Conservation (phyloP, 1,140 invertebrate species). For the Orchestia grillus region DNA sequence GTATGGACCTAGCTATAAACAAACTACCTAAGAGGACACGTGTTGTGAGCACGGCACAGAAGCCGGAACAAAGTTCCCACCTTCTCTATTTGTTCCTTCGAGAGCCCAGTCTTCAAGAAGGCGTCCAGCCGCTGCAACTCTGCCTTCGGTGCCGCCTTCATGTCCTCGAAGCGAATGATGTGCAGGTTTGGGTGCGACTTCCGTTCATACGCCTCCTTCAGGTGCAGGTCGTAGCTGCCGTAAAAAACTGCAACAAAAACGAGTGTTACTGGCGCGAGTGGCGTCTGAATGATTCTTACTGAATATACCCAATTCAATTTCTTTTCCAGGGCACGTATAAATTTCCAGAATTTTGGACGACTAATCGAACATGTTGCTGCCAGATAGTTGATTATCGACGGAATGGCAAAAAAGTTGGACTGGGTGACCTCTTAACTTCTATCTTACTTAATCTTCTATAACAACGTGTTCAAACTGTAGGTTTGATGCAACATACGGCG, state of each 20-base stretch:
- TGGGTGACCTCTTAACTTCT: too few species aligned
- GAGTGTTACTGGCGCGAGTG: not conserved
- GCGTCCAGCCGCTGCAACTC: not conserved
- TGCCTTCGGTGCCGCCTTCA: not conserved
- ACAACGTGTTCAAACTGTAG: too few species aligned
- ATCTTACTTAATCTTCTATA: too few species aligned
- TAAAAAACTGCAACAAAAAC: not conserved
- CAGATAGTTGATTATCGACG: too few species aligned
- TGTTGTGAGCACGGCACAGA: not conserved
- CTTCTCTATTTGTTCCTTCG: conserved; percentile 47
- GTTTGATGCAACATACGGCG: too few species aligned
- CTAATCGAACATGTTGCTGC: too few species aligned
- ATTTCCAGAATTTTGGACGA: too few species aligned
- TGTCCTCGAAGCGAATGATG: not conserved
- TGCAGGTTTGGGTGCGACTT: not conserved
- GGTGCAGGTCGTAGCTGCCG: not conserved
- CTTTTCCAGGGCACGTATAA: too few species aligned
- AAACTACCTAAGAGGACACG: too few species aligned
- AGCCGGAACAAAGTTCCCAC: not conserved
- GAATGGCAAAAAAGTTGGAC: too few species aligned
- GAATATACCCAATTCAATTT: too few species aligned
- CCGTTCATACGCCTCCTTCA: not conserved
- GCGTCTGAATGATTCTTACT: not conserved
- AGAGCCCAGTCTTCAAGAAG: conserved; percentile 12
- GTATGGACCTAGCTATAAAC: too few species aligned